Base-by-base conservation (phyloP, 2,888 invertebrate genomes). In the Norana najaformis region DNA sequence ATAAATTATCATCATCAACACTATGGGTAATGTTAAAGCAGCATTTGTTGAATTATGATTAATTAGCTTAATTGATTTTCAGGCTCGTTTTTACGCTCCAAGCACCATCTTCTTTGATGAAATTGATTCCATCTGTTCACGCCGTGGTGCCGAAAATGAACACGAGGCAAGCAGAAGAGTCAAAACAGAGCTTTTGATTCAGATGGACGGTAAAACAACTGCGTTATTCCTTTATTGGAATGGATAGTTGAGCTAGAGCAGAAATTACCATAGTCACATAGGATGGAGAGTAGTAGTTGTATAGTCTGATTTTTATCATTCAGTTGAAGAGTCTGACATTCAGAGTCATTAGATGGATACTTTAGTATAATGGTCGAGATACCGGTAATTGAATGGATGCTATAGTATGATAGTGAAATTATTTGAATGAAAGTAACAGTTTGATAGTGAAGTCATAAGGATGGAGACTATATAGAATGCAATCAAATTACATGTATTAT, bases 91-190 rank as follows among this genome's bases (percentile, higher is more conserved):
- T 96, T 98, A 99, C 96, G 98, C 99, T 91, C 99, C 99, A 13
- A 98, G 98, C 94, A 99, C 99, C 90, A 99, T 99, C 93, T 99
- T 99, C 95, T 98, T 99, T 91, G 99, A 99, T 99, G 99, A 99
- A 96, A 99, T 99, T 91, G 99, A 99, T 96, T 98, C 99, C 39
- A 95, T 99, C 91, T 99, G 99, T 95, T 98, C 98, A 35, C 96
- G 98, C 92, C 96, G 99, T 94, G 99, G 99, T 90, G 97, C 98
- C 0, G 98, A 98, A 94, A 97, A 97, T 34, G 99, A 99, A 95
- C 99, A 99, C 95, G 99, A 99, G 95, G 99, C 99, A 13, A 98
- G 98, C 92, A 96, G 99, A 82, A 96, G 99, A 92, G 98, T 99
- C 90, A 99, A 99, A 95, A 98, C 98, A 0, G 99, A 99, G 95